Percentiles rank a stretch among this genome's conserved stretches.
Evolutionary conservation across 2,113 vertebrate species (phyloP).

Genomic region (Myotis davidii): DNA sequence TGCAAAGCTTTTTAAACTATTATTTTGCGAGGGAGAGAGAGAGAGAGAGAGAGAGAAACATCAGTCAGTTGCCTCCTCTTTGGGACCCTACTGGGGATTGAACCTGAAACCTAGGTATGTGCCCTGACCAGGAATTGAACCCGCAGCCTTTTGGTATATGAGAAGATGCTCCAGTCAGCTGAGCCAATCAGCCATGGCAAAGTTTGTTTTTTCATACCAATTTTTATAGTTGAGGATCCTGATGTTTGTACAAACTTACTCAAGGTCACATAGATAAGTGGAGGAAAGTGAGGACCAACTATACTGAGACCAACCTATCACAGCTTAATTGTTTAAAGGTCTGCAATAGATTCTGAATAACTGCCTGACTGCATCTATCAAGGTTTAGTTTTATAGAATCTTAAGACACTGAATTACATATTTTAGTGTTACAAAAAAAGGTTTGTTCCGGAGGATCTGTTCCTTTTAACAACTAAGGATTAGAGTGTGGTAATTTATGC

Average conservation of each 20-base stretch:
- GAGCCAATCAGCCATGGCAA: neutral
- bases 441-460: conserved; percentile 58
- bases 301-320: neutral
- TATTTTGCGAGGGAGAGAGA: no score
- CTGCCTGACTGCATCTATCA: neutral
- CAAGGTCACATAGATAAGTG: neutral
- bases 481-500: conserved; percentile 67
- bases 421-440: conserved; percentile 57
- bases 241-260: neutral
- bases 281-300: neutral
- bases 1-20: neutral
- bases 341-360: neutral
- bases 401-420: conserved; percentile 22
- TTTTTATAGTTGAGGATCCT: neutral
- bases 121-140: neutral
- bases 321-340: neutral
- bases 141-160: neutral
- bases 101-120: neutral
- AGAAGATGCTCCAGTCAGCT: neutral
- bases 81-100: neutral
- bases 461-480: conserved; percentile 73
- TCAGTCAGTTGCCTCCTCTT: neutral
- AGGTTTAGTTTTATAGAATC: conserved; percentile 13
- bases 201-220: neutral
- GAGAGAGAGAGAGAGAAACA: neutral